Base-by-base conservation (phyloP, 2,888 invertebrate species). In the Ochlodes sylvanus region DNA sequence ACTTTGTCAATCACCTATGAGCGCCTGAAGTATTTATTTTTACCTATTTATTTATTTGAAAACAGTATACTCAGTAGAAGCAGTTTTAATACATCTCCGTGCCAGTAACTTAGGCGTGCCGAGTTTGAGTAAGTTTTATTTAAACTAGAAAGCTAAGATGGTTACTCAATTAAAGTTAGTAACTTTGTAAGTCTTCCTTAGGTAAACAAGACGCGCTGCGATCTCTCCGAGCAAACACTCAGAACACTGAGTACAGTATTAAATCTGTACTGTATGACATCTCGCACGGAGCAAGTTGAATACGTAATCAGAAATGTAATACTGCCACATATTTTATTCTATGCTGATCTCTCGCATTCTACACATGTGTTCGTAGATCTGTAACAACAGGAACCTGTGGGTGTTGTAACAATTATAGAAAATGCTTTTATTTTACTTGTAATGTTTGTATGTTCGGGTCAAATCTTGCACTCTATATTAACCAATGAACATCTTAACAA, bases 81-180 rank as follows among this genome's bases (percentile, higher is more conserved):
- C 0, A n/a, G 15, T 47, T 47, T 47, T 47, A 15, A 47, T 15
- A 17, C 15, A 17, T 17, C 41, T 12, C 14, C 15, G 15, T 47
- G 7, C 15, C 44, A 17, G 0, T 15, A 17, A 44, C 2, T 42
- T n/a, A 42, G n/a, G 15, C 15, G 10, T 17, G 12, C 19, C 50
- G 19, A 50, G 50, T 10, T 17, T 50, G 17, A 50, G 10, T 17
- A 10, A 50, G 50, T 1, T 17, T 50, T 19, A 50, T 50, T 19
- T 50, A 50, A 50, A 50, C 19, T 50, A 10, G 44, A 32, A 41
- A 55, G 41, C 57, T 63, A 44, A 56, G 63, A 63, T 52, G 67
- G 42, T 32, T 56, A 50, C 19, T 50, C 17, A 50, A 50, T 50
- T 50, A 50, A 50, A 50, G 19, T 50, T 50, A 6, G 0, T 47